Evolutionary conservation across 2,797 vertebrate species (phyloP).

Genomic region (Malurus splendens): DNA sequence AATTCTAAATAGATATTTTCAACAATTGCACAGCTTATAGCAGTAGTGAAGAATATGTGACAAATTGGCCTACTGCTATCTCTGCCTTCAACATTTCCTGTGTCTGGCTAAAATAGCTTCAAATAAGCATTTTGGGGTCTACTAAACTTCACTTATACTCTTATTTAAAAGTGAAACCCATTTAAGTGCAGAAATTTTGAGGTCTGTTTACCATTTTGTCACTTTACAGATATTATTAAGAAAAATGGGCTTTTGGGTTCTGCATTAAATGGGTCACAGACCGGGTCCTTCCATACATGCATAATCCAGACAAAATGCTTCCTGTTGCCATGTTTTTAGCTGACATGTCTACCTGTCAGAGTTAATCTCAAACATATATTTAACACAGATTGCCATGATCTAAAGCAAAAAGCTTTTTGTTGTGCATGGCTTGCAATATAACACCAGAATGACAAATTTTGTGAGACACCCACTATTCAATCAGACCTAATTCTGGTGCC

Average conservation of each 20-base stretch:
- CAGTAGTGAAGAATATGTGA: not conserved
- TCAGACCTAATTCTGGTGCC: not conserved
- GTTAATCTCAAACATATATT: not conserved
- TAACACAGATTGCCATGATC: not conserved
- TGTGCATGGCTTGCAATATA: not conserved
- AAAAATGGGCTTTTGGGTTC: not conserved
- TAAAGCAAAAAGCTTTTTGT: not conserved
- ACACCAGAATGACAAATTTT: not conserved
- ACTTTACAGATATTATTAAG: not conserved
- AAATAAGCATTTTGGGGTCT: not conserved
- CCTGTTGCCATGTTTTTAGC: not conserved
- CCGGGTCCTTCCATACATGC: not conserved
- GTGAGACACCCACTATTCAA: not conserved
- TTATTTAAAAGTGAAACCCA: not conserved
- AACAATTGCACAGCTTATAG: not conserved
- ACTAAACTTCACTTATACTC: not conserved
- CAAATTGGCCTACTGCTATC: not conserved
- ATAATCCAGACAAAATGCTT: not conserved
- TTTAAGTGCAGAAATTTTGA: not conserved
- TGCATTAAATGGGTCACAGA: not conserved
- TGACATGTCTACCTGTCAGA: not conserved
- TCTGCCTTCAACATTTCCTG: not conserved
- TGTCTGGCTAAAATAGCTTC: not conserved
- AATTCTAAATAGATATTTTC: not conserved
- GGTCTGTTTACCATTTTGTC: not conserved